These are phyloP conservation scores for Planiliza haematocheilus DNA, from an alignment of 2,113 vertebrate species.

Conservation along the genomic window DNA sequence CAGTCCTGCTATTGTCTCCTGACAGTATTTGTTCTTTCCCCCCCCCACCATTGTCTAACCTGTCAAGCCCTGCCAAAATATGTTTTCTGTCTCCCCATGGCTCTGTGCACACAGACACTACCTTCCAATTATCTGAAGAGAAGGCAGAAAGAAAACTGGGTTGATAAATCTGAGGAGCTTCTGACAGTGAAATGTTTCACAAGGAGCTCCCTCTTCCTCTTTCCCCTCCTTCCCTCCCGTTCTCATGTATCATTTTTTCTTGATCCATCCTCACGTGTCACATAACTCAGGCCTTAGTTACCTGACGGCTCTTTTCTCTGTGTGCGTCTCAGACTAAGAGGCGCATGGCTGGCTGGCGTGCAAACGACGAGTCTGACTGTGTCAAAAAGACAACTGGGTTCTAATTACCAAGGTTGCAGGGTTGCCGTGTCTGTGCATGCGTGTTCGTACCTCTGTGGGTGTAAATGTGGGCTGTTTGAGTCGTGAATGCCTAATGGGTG, in stretches of 20 bases:
- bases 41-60: slow-evolving; percentile 62
- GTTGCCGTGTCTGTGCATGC: neutral
- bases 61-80: slow-evolving; percentile 73
- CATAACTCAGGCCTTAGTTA: slow-evolving; percentile 51
- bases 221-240: neutral
- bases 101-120: slow-evolving; percentile 57
- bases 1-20: slow-evolving; percentile 43
- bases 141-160: slow-evolving; percentile 58
- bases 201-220: slow-evolving; percentile 20
- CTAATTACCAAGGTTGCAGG: slow-evolving; percentile 53
- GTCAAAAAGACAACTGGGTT: slow-evolving; percentile 31
- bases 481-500: neutral
- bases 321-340: slow-evolving; percentile 39
- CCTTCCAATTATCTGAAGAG: slow-evolving; percentile 79
- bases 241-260: slow-evolving; percentile 53
- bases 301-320: slow-evolving; percentile 42
- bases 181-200: slow-evolving; percentile 72
- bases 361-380: slow-evolving; percentile 36
- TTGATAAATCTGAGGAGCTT: slow-evolving; percentile 73
- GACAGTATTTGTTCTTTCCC: slow-evolving; percentile 61
- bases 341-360: slow-evolving; percentile 6
- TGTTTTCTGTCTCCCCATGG: slow-evolving; percentile 71
- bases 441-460: neutral
- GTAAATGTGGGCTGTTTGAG: neutral
- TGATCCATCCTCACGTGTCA: slow-evolving; percentile 43